Conservation (phyloP, 2,888 invertebrate genomes). For the Disparrhopalites patrizii region DNA sequence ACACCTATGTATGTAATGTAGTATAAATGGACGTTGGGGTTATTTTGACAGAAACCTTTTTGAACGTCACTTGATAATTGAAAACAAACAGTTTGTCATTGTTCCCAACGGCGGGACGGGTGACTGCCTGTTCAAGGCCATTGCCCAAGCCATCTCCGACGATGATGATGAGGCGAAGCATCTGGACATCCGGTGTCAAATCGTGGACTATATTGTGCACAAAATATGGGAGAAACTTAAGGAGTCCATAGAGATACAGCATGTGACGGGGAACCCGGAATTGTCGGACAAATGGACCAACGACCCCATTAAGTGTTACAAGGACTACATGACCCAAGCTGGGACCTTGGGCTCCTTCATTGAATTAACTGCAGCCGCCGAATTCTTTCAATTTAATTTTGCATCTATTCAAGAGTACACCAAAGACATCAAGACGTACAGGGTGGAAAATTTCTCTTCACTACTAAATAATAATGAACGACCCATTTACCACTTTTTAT, state of each 20-base stretch:
- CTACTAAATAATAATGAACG: neutral
- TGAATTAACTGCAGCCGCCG: conserved; percentile 39
- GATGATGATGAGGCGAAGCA: conserved; percentile 36
- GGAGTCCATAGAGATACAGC: conserved; percentile 40
- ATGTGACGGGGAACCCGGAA: conserved; percentile 36
- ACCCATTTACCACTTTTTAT: conserved; percentile 38
- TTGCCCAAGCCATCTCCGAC: conserved; percentile 37
- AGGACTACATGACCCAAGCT: conserved; percentile 34
- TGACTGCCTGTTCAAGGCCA: conserved; percentile 43
- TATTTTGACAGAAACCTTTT: conserved; percentile 14
- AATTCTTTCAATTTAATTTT: conserved; percentile 39
- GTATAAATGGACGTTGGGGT: no score
- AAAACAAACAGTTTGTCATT: conserved; percentile 24
- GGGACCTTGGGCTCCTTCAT: conserved; percentile 39
- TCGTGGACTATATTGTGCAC: conserved; percentile 33
- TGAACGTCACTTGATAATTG: conserved; percentile 17
- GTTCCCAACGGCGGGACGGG: conserved; percentile 42
- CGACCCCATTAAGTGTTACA: conserved; percentile 36
- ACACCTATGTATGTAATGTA: no score
- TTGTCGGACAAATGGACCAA: conserved; percentile 34
- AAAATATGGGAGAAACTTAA: conserved; percentile 31
- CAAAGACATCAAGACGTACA: conserved; percentile 30
- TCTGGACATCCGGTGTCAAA: conserved; percentile 32
- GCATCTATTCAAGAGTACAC: conserved; percentile 41
- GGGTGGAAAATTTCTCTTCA: conserved; percentile 37